Evolutionary conservation across 2,888 invertebrate species (phyloP).

Genomic region (Trissonchulus latispiculum): DNA sequence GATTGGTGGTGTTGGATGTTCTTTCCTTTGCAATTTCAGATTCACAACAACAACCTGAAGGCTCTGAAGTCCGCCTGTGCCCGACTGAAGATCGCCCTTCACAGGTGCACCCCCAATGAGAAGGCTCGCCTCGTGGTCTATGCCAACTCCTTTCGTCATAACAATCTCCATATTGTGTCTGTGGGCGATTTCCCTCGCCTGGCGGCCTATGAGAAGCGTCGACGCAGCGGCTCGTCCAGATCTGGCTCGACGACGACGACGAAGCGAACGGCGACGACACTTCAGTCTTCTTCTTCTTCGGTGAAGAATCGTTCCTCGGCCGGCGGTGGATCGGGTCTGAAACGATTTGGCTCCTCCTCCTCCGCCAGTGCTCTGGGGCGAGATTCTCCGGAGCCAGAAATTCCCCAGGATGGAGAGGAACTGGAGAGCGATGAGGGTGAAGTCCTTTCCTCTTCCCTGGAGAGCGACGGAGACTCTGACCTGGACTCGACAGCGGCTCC

Average conservation of each 20-base stretch:
- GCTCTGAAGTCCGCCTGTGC: conserved; percentile 1
- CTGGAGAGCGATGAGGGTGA: not conserved
- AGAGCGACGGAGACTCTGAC: not conserved
- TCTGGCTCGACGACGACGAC: not conserved
- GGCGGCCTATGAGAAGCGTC: not conserved
- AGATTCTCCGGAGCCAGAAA: too few relatives aligned
- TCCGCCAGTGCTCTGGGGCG: not conserved
- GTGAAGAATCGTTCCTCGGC: too few relatives aligned
- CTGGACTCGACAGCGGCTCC: too few relatives aligned
- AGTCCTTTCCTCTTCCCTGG: not conserved
- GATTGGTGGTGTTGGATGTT: too few relatives aligned
- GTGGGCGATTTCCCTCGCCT: conserved; percentile 2
- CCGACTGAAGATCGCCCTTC: not conserved
- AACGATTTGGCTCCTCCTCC: not conserved
- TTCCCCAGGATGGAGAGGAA: not conserved
- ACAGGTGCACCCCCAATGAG: conserved; percentile 6
- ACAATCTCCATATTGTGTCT: conserved; percentile 2
- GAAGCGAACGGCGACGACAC: not conserved
- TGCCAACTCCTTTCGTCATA: conserved; percentile 6
- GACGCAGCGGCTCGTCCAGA: not conserved
- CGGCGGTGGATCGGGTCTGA: not conserved
- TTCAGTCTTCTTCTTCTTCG: too few relatives aligned
- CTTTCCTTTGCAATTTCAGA: too few relatives aligned
- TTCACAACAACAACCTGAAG: not conserved
- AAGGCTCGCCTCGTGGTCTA: conserved; percentile 20